Conservation (phyloP, 1,140 invertebrate species). For the Theocolax elegans region DNA sequence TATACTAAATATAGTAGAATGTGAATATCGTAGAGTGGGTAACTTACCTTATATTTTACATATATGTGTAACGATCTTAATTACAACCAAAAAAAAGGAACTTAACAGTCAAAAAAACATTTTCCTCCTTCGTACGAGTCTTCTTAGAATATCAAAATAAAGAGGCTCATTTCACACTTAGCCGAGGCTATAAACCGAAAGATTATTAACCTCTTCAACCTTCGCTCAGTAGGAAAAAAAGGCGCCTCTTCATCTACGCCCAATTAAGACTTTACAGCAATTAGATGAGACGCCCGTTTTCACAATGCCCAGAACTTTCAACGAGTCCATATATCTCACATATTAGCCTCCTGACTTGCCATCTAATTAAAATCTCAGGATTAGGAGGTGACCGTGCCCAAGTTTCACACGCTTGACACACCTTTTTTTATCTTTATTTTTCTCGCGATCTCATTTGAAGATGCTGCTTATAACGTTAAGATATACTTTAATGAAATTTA, state of each 20-base stretch:
- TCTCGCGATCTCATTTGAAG: not conserved
- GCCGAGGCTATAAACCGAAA: not conserved
- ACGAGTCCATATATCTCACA: too few relatives aligned
- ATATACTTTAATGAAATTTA: too few relatives aligned
- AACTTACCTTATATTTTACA: too few relatives aligned
- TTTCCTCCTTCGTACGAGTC: not conserved
- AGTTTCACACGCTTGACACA: slow-evolving; percentile 24
- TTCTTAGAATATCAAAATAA: slow-evolving; percentile 16
- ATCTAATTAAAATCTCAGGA: slow-evolving; percentile 32
- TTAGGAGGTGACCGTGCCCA: not conserved
- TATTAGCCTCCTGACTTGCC: too few relatives aligned
- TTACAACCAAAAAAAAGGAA: too few relatives aligned
- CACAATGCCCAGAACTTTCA: not conserved
- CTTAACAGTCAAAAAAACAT: too few relatives aligned
- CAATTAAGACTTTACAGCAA: slow-evolving; percentile 27
- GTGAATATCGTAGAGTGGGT: too few relatives aligned
- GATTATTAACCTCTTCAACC: slow-evolving; percentile 1
- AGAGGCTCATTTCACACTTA: not conserved
- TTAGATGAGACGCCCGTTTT: slow-evolving; percentile 19
- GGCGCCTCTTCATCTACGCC: slow-evolving; percentile 6
- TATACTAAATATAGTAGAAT: too few relatives aligned
- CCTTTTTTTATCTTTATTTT: slow-evolving; percentile 14
- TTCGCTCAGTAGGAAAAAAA: not conserved
- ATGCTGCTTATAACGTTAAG: too few relatives aligned
- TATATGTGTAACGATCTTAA: too few relatives aligned